Conservation (phyloP, 2,888 invertebrate species). For the Taenaris catops region DNA sequence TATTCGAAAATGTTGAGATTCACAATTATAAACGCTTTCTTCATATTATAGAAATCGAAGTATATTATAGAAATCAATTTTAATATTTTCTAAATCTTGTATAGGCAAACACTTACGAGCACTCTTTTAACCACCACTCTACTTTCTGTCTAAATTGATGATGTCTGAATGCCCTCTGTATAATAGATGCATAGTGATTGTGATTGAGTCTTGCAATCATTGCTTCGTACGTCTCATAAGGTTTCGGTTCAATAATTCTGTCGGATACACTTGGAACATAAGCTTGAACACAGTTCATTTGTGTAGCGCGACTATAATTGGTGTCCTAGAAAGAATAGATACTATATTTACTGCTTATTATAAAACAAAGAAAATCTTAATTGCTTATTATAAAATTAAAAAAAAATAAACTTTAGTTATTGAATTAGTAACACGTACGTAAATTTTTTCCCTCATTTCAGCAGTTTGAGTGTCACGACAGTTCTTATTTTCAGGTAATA, state of each 20-base stretch:
- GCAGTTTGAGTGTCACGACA: constrained; percentile 85
- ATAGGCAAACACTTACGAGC: constrained; percentile 62
- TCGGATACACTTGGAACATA: constrained; percentile 83
- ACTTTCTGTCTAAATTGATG: constrained; percentile 72
- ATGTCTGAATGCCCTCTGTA: constrained; percentile 83
- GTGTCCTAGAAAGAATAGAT: constrained; percentile 61
- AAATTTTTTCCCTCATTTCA: constrained; percentile 66
- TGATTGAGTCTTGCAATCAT: constrained; percentile 78
- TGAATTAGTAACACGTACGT: constrained; percentile 35
- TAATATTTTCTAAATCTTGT: constrained; percentile 1
- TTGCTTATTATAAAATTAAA: too few species aligned
- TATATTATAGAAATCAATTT: too few species aligned
- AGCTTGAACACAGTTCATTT: constrained; percentile 78
- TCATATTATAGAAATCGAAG: too few species aligned
- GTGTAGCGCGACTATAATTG: constrained; percentile 77
- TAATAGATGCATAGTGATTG: constrained; percentile 77
- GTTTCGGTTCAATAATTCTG: constrained; percentile 77
- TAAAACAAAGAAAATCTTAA: too few species aligned
- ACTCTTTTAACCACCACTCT: constrained; percentile 51
- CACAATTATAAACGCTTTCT: too few species aligned
- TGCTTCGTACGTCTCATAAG: constrained; percentile 84
- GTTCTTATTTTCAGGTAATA: constrained; percentile 69
- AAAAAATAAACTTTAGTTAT: background rate
- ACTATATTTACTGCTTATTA: too few species aligned
- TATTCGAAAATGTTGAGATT: too few species aligned